Base-by-base conservation (phyloP, 37 sponge, comb jelly and placozoan genomes). In the Ianthella basta region DNA sequence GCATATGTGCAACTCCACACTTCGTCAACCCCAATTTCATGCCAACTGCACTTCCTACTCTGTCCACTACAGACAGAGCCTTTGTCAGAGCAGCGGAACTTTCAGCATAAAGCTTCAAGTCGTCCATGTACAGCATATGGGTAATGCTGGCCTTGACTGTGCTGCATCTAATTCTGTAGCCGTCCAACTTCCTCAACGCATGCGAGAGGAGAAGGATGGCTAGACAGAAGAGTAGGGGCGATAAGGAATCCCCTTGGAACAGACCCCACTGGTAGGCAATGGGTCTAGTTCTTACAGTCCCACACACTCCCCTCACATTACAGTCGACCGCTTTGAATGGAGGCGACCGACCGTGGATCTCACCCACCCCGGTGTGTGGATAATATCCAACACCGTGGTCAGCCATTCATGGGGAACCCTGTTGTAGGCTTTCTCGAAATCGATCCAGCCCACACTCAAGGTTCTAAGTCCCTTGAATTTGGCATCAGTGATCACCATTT, bases 241-340 rank as follows among this genome's bases (percentile, higher is more conserved):
- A 86, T 13, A 86, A 60, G 59, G 87, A 80, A 57, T 86, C 86
- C 19, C 87, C 87, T 54, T 81, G 81, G 53, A 86, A 86, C 15
- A 86, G 59, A 14, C 87, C 81, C 55, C 87, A 8, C 23, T 36
- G 12, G 41, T 74, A 74, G 8, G 6, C 41, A 30, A 74, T 18
- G 18, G 59, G 40, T 32, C 21, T 36, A 37, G 13, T 27, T 41
- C 24, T 78, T 29, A 78, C 79, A 40, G 25, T 18, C 40, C 37
- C 6, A 3, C 12, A 1, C 54, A 20, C 55, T 12, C 20, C 27
- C 79, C 55, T 44, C 54, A 78, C 27, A 78, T 4, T 41, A 78
- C 79, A 4, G 79, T 41, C 21, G 1, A 1, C 79, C 79, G 38
- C 55, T 13, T 2, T 40, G 16, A 1, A 1, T 14, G 20, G 5